Evolutionary conservation across 2,888 invertebrate genomes (phyloP), one percentile per base, ranked within the genome.

Genomic region (Meliscaeva auricollis): DNA sequence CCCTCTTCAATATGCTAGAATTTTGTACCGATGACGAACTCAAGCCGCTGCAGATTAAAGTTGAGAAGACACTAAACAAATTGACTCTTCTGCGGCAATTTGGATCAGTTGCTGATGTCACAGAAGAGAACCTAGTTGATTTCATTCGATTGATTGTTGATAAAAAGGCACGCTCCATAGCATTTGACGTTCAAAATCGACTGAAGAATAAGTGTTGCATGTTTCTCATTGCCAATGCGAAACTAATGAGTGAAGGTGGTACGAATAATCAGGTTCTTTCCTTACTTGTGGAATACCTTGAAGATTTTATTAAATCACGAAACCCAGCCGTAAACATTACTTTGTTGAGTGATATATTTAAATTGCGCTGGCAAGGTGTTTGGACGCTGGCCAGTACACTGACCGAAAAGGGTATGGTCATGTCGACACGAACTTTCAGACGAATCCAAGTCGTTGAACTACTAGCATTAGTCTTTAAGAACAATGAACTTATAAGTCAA

Each of bases 391-490:
- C 94, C 3, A 93, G 93, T 0, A 89, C 94, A 64, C 89, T 96
- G 66, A 92, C 94, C n/a, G 92, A 94, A 26, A 94, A 94, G 89
- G 93, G 94, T 69, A 95, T 96, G 81, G 93, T 93, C 70, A 90
- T 92, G 17, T 93, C 93, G 20, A 93, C 95, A 2, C 93, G 96
- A 81, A 94, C 94, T 35, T 96, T 94, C 88, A 93, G 95, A 26
- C 93, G 95, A 52, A 94, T 94, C 84, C 96, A 96, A 91, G 95
- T 95, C 0, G 89, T 95, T 1, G 95, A 96, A 89, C 91, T 96
- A 77, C 90, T 96, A 56, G 92, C 93, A n/a, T 92, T 94, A 3
- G 95, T 96, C 87, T 96, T 95, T 90, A 93, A 93, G 60, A 94
- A 95, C 88, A 91, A 88, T 68, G 88, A 89, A 54, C 73, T 90